These are phyloP conservation scores for Orussus abietinus DNA, from an alignment of 1,140 invertebrate species.

Conservation along the genomic window DNA sequence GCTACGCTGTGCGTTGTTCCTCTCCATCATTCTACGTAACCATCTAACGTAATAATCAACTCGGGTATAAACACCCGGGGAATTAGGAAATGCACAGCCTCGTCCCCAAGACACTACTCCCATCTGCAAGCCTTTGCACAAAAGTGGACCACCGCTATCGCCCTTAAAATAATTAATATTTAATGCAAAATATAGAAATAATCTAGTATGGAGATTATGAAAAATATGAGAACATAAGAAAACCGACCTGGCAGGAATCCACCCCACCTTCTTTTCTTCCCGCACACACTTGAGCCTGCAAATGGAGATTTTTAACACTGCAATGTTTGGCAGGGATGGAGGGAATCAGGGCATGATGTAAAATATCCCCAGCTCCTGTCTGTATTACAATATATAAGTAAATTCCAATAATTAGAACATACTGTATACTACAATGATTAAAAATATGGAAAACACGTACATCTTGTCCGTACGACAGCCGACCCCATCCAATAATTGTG, in stretches of 20 bases:
- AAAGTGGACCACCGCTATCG: conserved; percentile 39
- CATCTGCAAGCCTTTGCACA: conserved; percentile 47
- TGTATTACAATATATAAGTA: background rate
- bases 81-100: conserved; percentile 62
- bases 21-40: conserved; percentile 47
- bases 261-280: conserved; percentile 53
- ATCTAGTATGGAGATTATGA: background rate
- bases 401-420: background rate
- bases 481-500: conserved; percentile 32
- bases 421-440: background rate
- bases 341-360: background rate
- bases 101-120: conserved; percentile 68
- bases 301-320: background rate
- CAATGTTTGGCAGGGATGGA: background rate
- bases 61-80: conserved; percentile 69
- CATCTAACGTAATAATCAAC: conserved; percentile 60
- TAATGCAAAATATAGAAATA: conserved; percentile 1
- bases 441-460: background rate
- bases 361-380: background rate
- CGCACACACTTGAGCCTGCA: conserved; percentile 51
- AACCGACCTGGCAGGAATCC: conserved; percentile 56
- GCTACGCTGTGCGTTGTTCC: too few relatives aligned
- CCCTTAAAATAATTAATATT: conserved; percentile 30
- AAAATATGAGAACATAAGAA: background rate
- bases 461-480: background rate